Conservation (phyloP, 2,888 invertebrate species). For the Eudemis profundana region DNA sequence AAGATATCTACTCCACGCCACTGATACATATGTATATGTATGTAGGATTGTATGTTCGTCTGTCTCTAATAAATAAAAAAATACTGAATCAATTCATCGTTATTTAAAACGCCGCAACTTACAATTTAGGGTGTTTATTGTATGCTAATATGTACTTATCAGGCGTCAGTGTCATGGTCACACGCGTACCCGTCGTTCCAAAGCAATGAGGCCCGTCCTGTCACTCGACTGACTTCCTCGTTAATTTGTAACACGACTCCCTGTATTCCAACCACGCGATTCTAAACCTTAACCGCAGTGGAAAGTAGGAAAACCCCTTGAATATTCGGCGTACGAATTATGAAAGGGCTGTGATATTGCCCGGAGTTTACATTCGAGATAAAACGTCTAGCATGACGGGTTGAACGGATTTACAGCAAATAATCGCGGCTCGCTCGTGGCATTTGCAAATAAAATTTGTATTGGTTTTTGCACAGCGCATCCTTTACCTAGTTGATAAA, state of each 20-base stretch:
- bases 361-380: constrained; percentile 70
- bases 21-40: no score
- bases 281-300: constrained; percentile 60
- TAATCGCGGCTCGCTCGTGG: constrained; percentile 48
- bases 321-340: constrained; percentile 54
- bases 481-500: neutral
- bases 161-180: constrained; percentile 56
- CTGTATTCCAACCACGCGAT: constrained; percentile 58
- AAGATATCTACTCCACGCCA: no score
- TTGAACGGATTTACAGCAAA: constrained; percentile 54
- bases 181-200: constrained; percentile 60
- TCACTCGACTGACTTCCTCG: constrained; percentile 79
- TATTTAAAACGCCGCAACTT: constrained; percentile 14
- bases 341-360: constrained; percentile 59
- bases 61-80: no score
- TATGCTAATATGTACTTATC: constrained; percentile 33
- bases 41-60: no score
- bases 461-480: neutral
- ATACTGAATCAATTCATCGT: no score
- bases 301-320: constrained; percentile 51
- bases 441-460: constrained; percentile 10
- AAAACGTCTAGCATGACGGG: constrained; percentile 64
- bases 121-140: constrained; percentile 24
- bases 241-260: constrained; percentile 78
- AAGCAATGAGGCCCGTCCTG: constrained; percentile 66